Evolutionary conservation across 2,888 invertebrate genomes (phyloP).

Genomic region (Dinocampus coccinellae): DNA sequence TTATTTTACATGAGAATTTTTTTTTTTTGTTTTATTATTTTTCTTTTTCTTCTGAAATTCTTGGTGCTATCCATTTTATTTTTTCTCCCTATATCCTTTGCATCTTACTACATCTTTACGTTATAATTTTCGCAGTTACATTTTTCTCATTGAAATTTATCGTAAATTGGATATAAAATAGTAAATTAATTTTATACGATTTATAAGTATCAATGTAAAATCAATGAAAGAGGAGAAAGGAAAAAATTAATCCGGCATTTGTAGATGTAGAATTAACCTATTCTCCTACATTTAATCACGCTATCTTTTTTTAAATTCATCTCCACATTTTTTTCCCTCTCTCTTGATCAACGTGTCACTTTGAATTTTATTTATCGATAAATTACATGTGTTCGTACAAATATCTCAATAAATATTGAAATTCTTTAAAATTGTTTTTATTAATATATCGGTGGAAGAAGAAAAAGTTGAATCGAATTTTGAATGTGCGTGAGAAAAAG

Average conservation of each 20-base stretch:
- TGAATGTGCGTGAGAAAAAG: slow-evolving; percentile 23
- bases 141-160: neutral
- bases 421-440: no score
- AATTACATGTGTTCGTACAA: no score
- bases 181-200: neutral
- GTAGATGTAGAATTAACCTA: slow-evolving; percentile 32
- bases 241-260: neutral
- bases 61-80: no score
- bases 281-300: slow-evolving; percentile 23
- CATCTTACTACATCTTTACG: no score
- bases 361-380: neutral
- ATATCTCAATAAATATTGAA: no score
- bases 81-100: neutral
- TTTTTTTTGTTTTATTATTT: neutral
- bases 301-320: neutral
- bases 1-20: neutral
- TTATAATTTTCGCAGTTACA: no score
- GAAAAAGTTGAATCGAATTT: slow-evolving; percentile 14
- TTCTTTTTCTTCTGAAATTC: neutral
- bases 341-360: neutral
- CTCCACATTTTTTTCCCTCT: neutral
- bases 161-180: neutral
- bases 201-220: slow-evolving; percentile 5
- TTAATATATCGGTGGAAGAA: neutral
- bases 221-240: slow-evolving; percentile 15